Percentiles rank a stretch among this genome's conserved stretches.
Evolutionary conservation across 2,797 vertebrate genomes (phyloP).

Genomic region (Aldrovandia affinis): DNA sequence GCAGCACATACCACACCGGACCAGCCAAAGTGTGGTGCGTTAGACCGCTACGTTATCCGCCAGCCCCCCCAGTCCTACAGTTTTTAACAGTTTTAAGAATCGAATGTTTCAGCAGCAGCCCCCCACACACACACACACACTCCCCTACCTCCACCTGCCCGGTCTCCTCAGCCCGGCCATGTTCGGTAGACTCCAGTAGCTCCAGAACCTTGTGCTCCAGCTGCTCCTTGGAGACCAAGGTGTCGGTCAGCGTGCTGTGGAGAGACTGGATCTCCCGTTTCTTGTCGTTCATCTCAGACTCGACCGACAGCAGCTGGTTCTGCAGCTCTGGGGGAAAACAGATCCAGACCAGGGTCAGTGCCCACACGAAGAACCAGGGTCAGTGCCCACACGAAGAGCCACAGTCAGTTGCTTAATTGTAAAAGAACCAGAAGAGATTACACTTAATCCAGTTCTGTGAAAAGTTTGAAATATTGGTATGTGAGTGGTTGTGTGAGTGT

Average conservation of each 20-base stretch:
- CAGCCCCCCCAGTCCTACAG: no score
- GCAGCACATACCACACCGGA: no score
- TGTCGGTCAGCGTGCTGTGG: slow-evolving; percentile 89
- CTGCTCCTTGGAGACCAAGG: slow-evolving; percentile 89
- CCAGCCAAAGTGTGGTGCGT: no score
- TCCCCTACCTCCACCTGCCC: slow-evolving; percentile 72
- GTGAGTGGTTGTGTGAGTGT: no score
- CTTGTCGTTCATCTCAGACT: slow-evolving; percentile 78
- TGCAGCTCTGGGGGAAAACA: slow-evolving; percentile 79
- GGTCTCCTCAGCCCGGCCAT: slow-evolving; percentile 83
- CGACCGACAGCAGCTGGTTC: slow-evolving; percentile 83
- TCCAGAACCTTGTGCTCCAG: slow-evolving; percentile 90
- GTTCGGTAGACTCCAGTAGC: slow-evolving; percentile 87
- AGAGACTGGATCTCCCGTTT: slow-evolving; percentile 91
- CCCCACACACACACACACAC: neutral
- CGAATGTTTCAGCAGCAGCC: no score
- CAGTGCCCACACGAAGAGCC: neutral
- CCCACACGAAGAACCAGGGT: neutral
- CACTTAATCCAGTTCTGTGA: no score
- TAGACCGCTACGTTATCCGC: no score
- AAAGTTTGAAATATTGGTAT: no score
- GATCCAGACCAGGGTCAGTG: no score
- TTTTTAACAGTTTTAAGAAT: no score
- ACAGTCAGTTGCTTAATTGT: no score
- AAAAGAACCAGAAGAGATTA: no score